phyloP scores from a whole-genome alignment of 2,888 invertebrate species.

The Brachypalpus laphriformis region DNA sequence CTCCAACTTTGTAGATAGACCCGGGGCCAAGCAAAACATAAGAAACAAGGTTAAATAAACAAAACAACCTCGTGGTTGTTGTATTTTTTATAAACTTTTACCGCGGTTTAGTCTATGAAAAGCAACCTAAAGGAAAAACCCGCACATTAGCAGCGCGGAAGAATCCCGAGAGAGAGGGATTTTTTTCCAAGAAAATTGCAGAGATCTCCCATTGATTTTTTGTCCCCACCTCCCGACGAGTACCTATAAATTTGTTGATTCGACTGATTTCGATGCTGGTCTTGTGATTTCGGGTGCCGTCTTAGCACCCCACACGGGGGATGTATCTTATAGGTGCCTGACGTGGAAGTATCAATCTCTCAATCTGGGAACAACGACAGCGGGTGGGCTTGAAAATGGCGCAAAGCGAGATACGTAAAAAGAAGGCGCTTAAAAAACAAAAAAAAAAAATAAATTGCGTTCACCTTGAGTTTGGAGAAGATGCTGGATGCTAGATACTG shows the following conservation, averaged over 20 bases:
- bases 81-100: conserved; percentile 53
- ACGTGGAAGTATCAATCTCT: conserved; percentile 58
- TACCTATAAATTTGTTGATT: conserved; percentile 57
- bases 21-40: conserved; percentile 70
- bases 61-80: conserved; percentile 41
- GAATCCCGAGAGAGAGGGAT: not conserved
- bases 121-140: conserved; percentile 16
- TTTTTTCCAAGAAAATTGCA: not conserved
- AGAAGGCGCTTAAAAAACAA: conserved; percentile 57
- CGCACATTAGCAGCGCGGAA: not conserved
- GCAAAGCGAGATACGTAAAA: conserved; percentile 19
- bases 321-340: not conserved
- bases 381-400: conserved; percentile 55
- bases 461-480: conserved; percentile 55
- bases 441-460: conserved; percentile 54
- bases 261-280: conserved; percentile 39
- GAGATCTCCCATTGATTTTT: conserved; percentile 47
- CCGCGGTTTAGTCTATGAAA: conserved; percentile 33
- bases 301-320: not conserved
- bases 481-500: too few species aligned
- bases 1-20: not conserved
- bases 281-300: conserved; percentile 31
- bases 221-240: not conserved
- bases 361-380: conserved; percentile 37
- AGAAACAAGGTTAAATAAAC: conserved; percentile 72